A percentile compares a stretch with the other conserved stretches of the same genome.
These are phyloP conservation scores for Orussus abietinus DNA, from an alignment of 1,140 invertebrate genomes.

Conservation along the genomic window DNA sequence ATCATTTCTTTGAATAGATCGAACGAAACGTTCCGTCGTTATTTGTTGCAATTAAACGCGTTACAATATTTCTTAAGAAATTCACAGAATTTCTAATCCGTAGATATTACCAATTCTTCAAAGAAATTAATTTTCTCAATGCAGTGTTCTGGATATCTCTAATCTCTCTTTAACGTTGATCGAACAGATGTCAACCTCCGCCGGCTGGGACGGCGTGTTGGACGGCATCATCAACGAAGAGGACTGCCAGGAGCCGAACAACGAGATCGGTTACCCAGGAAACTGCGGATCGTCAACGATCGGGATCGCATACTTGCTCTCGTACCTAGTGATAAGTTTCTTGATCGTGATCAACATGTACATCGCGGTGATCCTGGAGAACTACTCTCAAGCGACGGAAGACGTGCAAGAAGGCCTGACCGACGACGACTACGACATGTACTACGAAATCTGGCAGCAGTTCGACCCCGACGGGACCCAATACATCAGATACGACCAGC, in stretches of 20 bases:
- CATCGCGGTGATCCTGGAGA: constrained; percentile 98
- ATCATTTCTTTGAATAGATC: too few relatives aligned
- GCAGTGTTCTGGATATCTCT: too few relatives aligned
- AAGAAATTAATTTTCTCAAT: too few relatives aligned
- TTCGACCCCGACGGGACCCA: constrained; percentile 97
- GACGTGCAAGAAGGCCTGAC: constrained; percentile 97
- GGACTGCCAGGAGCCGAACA: constrained; percentile 82
- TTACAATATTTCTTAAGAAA: too few relatives aligned
- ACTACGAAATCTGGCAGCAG: constrained; percentile 98
- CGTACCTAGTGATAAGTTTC: constrained; percentile 96
- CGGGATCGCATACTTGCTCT: constrained; percentile 90
- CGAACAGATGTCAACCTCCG: constrained; percentile 93
- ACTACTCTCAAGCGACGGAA: constrained; percentile 94
- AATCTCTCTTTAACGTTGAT: too few relatives aligned
- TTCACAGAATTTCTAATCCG: too few relatives aligned
- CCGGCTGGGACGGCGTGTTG: constrained; percentile 94
- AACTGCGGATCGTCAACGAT: constrained; percentile 90
- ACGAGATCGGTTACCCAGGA: constrained; percentile 80
- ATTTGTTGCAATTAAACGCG: too few relatives aligned
- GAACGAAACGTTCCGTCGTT: too few relatives aligned
- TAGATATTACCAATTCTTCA: too few relatives aligned
- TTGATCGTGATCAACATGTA: constrained; percentile 99
- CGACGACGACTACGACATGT: constrained; percentile 99
- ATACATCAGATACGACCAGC: constrained; percentile 89
- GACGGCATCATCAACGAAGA: constrained; percentile 95